A percentile compares a stretch with the other conserved stretches of the same genome.
Conservation (phyloP, 2,888 invertebrate genomes). For the Epistrophella euchroma region DNA sequence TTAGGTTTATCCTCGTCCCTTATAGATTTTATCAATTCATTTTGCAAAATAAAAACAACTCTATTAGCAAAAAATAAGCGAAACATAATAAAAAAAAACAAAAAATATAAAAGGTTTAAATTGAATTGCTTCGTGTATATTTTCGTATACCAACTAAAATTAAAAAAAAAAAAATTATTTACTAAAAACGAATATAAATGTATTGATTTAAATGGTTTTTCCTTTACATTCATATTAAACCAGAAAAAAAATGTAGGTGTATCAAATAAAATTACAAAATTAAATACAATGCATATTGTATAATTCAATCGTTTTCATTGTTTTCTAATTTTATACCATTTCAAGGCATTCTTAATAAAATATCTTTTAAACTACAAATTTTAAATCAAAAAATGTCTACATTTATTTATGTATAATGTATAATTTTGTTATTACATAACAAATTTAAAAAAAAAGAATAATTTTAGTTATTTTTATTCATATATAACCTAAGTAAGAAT, state of each 20-base stretch:
- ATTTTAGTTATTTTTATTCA: conserved; percentile 22
- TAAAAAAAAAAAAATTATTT: conserved; percentile 59
- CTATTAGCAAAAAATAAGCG: neutral
- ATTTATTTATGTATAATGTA: conserved; percentile 16
- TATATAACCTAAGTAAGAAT: conserved; percentile 60
- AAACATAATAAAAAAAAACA: conserved; percentile 19
- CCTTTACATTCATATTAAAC: conserved; percentile 20
- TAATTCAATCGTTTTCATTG: conserved; percentile 26
- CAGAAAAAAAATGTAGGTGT: conserved; percentile 13
- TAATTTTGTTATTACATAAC: conserved; percentile 56
- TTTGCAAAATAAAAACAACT: no score
- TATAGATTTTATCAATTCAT: no score
- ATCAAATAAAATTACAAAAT: conserved; percentile 52
- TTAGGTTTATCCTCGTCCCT: no score
- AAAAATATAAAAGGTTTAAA: conserved; percentile 37
- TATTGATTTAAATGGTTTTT: conserved; percentile 25
- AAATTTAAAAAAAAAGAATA: conserved; percentile 61
- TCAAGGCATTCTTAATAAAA: conserved; percentile 6
- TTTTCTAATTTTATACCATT: conserved; percentile 16
- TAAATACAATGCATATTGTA: conserved; percentile 34
- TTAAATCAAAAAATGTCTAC: conserved; percentile 21
- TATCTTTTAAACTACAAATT: conserved; percentile 44
- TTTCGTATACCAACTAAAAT: conserved; percentile 64
- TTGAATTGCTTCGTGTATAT: conserved; percentile 63
- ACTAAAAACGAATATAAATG: conserved; percentile 48